Evolutionary conservation across 2,797 vertebrate genomes (phyloP), one percentile per base, ranked within the genome.

Genomic region (Thripadectes ignobilis): DNA sequence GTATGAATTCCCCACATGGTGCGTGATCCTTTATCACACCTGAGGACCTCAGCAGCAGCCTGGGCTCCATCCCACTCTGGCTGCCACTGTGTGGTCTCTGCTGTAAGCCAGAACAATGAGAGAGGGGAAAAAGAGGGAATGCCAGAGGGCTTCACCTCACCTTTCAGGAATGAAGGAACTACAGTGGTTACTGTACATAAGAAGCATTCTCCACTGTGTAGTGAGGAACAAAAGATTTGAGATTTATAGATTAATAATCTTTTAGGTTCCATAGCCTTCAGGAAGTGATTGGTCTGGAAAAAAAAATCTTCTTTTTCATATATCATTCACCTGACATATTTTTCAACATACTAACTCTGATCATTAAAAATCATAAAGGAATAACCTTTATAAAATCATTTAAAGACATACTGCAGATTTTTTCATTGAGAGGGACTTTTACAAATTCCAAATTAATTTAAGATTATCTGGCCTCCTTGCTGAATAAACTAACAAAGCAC

Each of bases 361-460:
- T 71, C 52, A 46, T 73, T 94, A 46, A 26, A 83, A 77, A 85
- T 58, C 57, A 36, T 65, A 45, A 86, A 93, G 65, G 43, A 92
- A 74, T 68, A 77, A 85, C 39, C 45, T 89, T 19, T 61, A 77
- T 46, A 77, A 88, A 93, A 80, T 58, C 21, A 73, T 93, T 95
- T 82, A 57, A 91, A 85, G 75, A 55, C 7, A 45, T 39, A 48
- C 29, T 77, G 38, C 61, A 89, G 59, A 51, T 32, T 87, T 95
- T 93, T 93, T 94, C 72, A 20, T 43, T 83, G 75, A 45, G 19
- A 75, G 76, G 67, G 27, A 46, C 38, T 80, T 89, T 83, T 95
- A 95, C 94, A 89, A 80, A 85, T 52, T 92, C 75, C 88, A 96
- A 75, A 95, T 84, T 84, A 9, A 61, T 88, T 96, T 90, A 48